phyloP scores from a whole-genome alignment of 2,888 invertebrate species.

The Sepiola atlantica region DNA sequence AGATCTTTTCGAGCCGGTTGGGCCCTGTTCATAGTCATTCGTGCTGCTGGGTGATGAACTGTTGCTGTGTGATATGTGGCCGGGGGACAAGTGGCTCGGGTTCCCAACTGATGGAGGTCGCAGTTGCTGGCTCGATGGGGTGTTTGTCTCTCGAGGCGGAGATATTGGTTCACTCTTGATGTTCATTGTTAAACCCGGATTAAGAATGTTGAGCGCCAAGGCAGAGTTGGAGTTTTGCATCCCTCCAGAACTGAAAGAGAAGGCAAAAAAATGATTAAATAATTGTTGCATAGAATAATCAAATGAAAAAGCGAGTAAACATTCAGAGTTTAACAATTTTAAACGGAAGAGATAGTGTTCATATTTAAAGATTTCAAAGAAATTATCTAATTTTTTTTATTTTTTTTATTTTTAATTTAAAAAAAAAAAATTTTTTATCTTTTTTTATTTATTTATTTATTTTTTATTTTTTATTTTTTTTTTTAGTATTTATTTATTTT shows the following conservation, averaged over 20 bases:
- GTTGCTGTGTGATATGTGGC: conserved; percentile 77
- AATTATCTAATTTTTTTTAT: too few species aligned
- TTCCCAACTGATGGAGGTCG: conserved; percentile 78
- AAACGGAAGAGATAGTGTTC: not conserved
- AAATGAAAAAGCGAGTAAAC: not conserved
- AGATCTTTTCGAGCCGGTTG: conserved; percentile 83
- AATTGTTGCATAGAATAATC: not conserved
- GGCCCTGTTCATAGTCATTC: conserved; percentile 71
- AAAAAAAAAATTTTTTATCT: too few species aligned
- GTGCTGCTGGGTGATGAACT: conserved; percentile 71
- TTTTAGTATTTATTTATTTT: too few species aligned
- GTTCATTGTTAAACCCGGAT: conserved; percentile 79
- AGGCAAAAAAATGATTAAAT: not conserved
- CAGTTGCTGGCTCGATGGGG: conserved; percentile 69
- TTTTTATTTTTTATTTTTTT: too few species aligned
- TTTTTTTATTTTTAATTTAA: too few species aligned
- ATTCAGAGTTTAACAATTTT: not conserved
- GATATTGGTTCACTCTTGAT: conserved; percentile 96
- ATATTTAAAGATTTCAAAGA: not conserved
- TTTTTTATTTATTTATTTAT: too few species aligned
- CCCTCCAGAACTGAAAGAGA: conserved; percentile 55
- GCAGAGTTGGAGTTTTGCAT: conserved; percentile 62
- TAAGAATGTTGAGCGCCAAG: conserved; percentile 67
- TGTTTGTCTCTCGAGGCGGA: conserved; percentile 89
- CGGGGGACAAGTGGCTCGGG: conserved; percentile 69